Evolutionary conservation across 2,888 invertebrate genomes (phyloP).

Genomic region (Zaprionus obscuricornis): DNA sequence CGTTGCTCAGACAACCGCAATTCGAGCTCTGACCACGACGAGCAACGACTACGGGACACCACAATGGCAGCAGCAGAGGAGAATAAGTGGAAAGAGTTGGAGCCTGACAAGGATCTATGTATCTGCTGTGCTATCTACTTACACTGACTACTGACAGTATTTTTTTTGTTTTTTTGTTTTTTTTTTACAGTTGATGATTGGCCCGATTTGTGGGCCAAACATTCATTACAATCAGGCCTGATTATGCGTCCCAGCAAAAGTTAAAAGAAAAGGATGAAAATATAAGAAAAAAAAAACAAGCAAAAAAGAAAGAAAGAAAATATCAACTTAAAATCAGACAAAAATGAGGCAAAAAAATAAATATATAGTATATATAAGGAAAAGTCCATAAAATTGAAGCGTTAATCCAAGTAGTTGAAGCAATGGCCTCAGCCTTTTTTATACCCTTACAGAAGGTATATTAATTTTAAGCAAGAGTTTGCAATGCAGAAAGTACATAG

Average conservation of each 20-base stretch:
- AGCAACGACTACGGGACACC: too few relatives aligned
- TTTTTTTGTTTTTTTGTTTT: conserved; percentile 16
- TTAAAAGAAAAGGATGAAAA: conserved; percentile 45
- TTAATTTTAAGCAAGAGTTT: too few relatives aligned
- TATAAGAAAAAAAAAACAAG: conserved; percentile 44
- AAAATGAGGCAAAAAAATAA: conserved; percentile 2
- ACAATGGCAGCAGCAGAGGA: conserved; percentile 1
- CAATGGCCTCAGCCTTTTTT: conserved; percentile 48
- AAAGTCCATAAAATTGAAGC: conserved; percentile 70
- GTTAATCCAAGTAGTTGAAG: conserved; percentile 72
- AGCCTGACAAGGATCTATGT: too few relatives aligned
- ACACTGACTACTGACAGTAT: too few relatives aligned
- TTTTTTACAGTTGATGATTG: conserved; percentile 34
- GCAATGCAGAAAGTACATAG: too few relatives aligned
- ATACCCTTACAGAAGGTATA: conserved; percentile 48
- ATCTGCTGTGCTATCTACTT: conserved; percentile 12
- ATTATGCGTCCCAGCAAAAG: conserved; percentile 53
- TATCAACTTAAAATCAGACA: conserved; percentile 22
- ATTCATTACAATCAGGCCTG: conserved; percentile 64
- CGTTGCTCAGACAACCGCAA: conserved; percentile 53
- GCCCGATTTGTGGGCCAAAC: conserved; percentile 20
- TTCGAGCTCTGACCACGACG: not conserved
- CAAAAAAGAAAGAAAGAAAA: conserved; percentile 3
- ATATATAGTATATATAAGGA: conserved; percentile 51
- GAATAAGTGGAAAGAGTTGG: too few relatives aligned